These are phyloP conservation scores for Hypanus sabinus DNA, from an alignment of 2,113 vertebrate species.

Conservation along the genomic window DNA sequence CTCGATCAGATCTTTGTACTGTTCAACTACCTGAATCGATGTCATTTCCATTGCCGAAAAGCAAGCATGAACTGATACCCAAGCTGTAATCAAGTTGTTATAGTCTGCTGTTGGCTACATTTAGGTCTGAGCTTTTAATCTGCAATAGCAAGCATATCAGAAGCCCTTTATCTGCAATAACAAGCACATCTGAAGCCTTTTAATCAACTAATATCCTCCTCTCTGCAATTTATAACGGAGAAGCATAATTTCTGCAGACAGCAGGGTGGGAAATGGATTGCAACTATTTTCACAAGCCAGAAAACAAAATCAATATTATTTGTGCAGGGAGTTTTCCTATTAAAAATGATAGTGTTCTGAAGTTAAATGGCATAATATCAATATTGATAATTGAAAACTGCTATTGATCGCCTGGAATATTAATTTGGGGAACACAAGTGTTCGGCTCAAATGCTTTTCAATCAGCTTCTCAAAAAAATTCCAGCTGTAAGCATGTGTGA, in stretches of 20 bases:
- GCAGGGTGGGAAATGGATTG: not conserved
- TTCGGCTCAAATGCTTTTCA: not conserved
- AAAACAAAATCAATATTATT: not conserved
- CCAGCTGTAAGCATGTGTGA: not conserved
- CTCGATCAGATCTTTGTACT: not conserved
- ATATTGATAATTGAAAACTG: not conserved
- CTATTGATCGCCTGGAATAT: not conserved
- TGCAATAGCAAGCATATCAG: not conserved
- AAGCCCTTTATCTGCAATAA: not conserved
- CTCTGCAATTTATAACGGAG: not conserved
- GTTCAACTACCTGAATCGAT: not conserved
- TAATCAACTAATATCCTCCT: not conserved
- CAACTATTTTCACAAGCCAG: not conserved
- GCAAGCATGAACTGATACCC: not conserved
- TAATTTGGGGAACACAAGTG: not conserved
- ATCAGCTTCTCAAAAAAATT: not conserved
- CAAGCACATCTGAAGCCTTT: not conserved
- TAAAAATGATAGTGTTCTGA: not conserved
- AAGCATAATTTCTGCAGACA: not conserved
- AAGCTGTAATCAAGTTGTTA: not conserved
- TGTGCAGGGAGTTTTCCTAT: not conserved
- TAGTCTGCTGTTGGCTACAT: not conserved
- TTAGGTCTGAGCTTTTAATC: not conserved
- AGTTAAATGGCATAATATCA: not conserved
- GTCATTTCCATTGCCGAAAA: not conserved